phyloP scores from a whole-genome alignment of 2,113 vertebrate species.

The Andinoacara biseriatus region DNA sequence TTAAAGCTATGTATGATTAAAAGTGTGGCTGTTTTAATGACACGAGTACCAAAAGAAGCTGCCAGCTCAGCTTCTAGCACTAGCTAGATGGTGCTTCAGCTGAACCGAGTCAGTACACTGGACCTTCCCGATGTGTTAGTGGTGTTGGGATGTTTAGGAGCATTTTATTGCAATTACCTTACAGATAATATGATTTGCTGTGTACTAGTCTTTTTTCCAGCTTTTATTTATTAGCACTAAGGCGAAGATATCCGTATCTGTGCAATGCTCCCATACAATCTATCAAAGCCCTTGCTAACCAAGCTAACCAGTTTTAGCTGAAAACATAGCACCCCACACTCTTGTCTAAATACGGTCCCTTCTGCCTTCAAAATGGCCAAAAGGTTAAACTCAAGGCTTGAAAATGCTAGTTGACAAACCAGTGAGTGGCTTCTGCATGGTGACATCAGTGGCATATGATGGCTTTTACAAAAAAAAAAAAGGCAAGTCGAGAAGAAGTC shows the following conservation, averaged over 20 bases:
- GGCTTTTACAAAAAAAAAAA: background rate
- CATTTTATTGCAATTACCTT: background rate
- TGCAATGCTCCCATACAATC: background rate
- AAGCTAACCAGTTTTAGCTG: background rate
- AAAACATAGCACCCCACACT: background rate
- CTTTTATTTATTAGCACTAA: background rate
- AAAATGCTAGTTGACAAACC: background rate
- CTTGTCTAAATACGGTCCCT: background rate
- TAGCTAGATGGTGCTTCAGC: background rate
- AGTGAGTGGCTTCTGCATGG: background rate
- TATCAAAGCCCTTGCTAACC: background rate
- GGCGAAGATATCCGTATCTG: background rate
- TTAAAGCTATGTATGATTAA: background rate
- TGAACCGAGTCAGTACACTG: background rate
- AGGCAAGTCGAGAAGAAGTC: background rate
- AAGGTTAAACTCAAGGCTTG: background rate
- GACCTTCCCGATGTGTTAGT: background rate
- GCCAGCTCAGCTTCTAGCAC: too few species aligned
- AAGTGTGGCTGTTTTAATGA: background rate
- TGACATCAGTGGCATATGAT: background rate
- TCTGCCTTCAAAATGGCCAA: background rate
- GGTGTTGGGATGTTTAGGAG: background rate
- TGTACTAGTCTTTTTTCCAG: background rate
- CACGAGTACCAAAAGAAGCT: background rate
- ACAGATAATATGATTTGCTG: background rate